Conservation (phyloP, 2,113 vertebrate species). For the Arizona elegans region DNA sequence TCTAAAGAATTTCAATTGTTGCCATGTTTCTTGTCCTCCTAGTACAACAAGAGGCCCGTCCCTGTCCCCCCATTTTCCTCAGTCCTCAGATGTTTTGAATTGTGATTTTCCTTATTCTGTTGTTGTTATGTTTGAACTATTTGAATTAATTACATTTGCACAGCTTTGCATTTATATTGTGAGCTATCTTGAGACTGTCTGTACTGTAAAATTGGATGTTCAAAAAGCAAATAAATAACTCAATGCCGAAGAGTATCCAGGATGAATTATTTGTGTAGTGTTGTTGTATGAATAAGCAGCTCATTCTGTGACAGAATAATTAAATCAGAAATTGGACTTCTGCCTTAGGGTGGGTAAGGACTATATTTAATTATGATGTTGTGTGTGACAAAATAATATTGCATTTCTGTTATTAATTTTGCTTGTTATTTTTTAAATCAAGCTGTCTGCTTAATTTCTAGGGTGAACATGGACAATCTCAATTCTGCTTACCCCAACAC, state of each 20-base stretch:
- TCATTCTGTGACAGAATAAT: background rate
- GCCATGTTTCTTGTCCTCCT: background rate
- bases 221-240: background rate
- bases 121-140: background rate
- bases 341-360: background rate
- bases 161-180: background rate
- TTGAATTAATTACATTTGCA: background rate
- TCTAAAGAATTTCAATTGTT: background rate
- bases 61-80: background rate
- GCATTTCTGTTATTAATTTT: background rate
- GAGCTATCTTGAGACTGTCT: background rate
- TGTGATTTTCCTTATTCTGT: background rate
- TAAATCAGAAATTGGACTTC: background rate
- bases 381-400: background rate
- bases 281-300: background rate
- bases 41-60: background rate
- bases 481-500: background rate
- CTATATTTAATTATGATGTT: background rate
- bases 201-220: background rate
- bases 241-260: background rate
- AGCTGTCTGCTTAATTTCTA: conserved; percentile 29
- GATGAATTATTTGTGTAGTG: background rate
- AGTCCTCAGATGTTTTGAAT: background rate
- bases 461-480: conserved; percentile 12
- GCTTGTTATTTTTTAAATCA: background rate